Base-by-base conservation (phyloP, 1,140 invertebrate species). In the Brachionus rubens region DNA sequence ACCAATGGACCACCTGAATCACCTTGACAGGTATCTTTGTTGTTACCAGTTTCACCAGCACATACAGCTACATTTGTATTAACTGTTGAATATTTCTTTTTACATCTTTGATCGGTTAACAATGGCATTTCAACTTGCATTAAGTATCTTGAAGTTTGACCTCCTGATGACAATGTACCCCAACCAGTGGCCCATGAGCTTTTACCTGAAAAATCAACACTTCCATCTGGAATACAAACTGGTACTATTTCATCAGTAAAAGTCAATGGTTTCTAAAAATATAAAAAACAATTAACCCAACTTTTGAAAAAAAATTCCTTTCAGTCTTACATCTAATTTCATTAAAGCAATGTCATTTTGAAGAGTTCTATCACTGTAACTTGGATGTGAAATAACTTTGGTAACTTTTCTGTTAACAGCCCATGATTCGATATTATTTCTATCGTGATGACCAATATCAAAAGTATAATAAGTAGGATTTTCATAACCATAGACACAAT, bases 401-500 rank as follows among this genome's bases (percentile, higher is more conserved):
- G 33, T 16, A 28, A 75, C 72, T 56, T 12, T 19, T 43, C 72
- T 41, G 21, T 24, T 75, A 10, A 46, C 36, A 40, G 48, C 72
- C 72, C 72, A 75, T 41, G 28, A 19, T 30, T 75, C 72, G 9
- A 24, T 6, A 10, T 12, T 56, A 28, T 16, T 33, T 56, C 48
- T 46, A 47, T 75, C 72, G 41, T 72, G 68, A 10, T 50, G 46
- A 50, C 68, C 68, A 54, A 72, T 48, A 30, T 72, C 68, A 26
- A 72, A 72, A 33, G 46, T 7, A 28, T 65, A 72, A 21, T 36
- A 72, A 41, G 10, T n/a, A 43, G 59, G 59, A 26, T 65, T 65
- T 24, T 21, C 6, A 9, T 50, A 50, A 1, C 46, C 46, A 36
- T 48, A 30, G 19, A 54, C 50, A 78, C 90, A 90, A 79, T 90